Evolutionary conservation across 1,140 invertebrate species (phyloP).

Genomic region (Brachionus calyciflorus): DNA sequence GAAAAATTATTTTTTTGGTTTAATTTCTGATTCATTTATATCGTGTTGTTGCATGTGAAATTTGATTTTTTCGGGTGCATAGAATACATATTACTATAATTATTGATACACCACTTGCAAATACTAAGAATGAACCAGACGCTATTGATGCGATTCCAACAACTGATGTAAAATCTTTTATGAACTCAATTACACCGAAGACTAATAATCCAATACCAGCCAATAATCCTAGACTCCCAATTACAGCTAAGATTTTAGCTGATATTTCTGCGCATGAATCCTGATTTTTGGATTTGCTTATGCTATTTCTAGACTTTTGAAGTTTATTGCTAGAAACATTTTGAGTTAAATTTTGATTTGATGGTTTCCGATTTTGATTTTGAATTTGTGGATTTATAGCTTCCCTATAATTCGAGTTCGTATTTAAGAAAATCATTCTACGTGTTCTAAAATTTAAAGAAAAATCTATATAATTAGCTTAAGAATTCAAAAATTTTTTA

Average conservation of each 20-base stretch:
- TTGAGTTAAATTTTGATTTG: not conserved
- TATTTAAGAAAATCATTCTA: slow-evolving; percentile 21
- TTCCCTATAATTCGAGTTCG: not conserved
- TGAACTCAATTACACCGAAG: slow-evolving; percentile 21
- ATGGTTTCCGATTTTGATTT: not conserved
- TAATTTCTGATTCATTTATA: not conserved
- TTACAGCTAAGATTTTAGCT: slow-evolving; percentile 35
- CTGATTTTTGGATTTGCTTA: not conserved
- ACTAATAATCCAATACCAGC: slow-evolving; percentile 44
- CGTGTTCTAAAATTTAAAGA: too few species aligned
- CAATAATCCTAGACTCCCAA: slow-evolving; percentile 13
- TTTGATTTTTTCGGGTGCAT: not conserved
- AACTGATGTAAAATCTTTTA: not conserved
- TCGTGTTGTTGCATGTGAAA: not conserved
- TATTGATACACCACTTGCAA: not conserved
- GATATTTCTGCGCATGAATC: not conserved
- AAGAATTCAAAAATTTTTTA: too few species aligned
- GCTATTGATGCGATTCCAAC: slow-evolving; percentile 8
- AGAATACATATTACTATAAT: not conserved
- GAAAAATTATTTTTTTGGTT: not conserved
- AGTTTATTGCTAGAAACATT: not conserved
- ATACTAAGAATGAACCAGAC: not conserved
- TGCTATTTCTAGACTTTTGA: not conserved
- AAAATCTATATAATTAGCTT: too few species aligned
- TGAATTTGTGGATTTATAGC: not conserved